A percentile compares a stretch with the other conserved stretches of the same genome.
These are phyloP conservation scores for Gasterosteus nipponicus DNA, from an alignment of 2,113 vertebrate species.

Conservation along the genomic window DNA sequence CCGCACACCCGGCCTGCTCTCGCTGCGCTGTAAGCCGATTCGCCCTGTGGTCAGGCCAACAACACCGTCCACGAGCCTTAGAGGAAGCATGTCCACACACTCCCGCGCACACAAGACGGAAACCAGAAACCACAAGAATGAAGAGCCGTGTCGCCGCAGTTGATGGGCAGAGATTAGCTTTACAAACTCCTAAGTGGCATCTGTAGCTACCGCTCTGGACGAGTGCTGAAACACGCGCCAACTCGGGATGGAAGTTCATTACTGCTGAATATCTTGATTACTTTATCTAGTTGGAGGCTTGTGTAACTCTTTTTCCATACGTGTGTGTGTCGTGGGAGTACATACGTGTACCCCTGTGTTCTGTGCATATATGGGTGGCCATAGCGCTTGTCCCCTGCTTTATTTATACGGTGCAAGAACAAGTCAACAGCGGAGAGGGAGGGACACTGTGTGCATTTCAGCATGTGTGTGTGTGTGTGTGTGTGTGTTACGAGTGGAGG, in stretches of 20 bases:
- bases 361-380: constrained; percentile 42
- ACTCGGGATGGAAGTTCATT: constrained; percentile 11
- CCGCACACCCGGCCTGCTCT: constrained; percentile 34
- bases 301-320: neutral
- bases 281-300: neutral
- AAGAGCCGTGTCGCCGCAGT: constrained; percentile 48
- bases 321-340: neutral
- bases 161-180: constrained; percentile 53
- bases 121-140: constrained; percentile 76
- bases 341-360: constrained; percentile 21
- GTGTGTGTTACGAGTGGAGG: constrained; percentile 35
- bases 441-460: neutral
- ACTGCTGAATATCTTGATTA: neutral
- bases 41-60: constrained; percentile 70
- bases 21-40: constrained; percentile 72
- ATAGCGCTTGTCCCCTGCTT: constrained; percentile 53
- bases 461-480: constrained; percentile 8
- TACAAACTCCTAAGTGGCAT: constrained; percentile 41
- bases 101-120: constrained; percentile 59
- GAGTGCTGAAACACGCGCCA: constrained; percentile 25
- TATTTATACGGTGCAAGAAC: constrained; percentile 66
- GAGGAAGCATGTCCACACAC: constrained; percentile 64
- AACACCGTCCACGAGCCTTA: constrained; percentile 55
- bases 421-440: constrained; percentile 43
- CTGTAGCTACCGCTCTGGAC: constrained; percentile 54